Evolutionary conservation across 2,888 invertebrate species (phyloP).

Genomic region (Archips crataeganus): DNA sequence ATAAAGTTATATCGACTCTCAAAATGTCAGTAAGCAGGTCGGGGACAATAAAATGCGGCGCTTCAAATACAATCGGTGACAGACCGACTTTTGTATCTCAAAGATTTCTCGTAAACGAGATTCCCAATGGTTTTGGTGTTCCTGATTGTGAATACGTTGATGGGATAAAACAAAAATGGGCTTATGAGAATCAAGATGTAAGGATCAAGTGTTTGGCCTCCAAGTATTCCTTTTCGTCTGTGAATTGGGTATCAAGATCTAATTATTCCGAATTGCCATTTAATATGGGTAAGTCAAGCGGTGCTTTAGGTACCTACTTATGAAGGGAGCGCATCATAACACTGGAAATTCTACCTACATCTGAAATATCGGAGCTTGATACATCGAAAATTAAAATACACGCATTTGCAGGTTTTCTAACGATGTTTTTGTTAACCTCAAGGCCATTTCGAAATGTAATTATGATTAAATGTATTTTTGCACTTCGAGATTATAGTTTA

Average conservation of each 20-base stretch:
- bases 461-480: too few relatives aligned
- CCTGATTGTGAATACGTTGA: constrained; percentile 48
- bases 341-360: too few relatives aligned
- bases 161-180: constrained; percentile 56
- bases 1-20: constrained; percentile 57
- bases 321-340: too few relatives aligned
- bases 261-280: constrained; percentile 45
- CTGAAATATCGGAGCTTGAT: too few relatives aligned
- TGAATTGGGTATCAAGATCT: constrained; percentile 61
- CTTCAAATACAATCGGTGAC: constrained; percentile 41
- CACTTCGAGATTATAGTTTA: too few relatives aligned
- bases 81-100: constrained; percentile 41
- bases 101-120: constrained; percentile 65
- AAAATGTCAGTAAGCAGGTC: constrained; percentile 53
- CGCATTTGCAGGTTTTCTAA: too few relatives aligned
- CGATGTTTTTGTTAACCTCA: too few relatives aligned
- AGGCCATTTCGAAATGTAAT: too few relatives aligned
- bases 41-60: constrained; percentile 66
- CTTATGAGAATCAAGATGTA: constrained; percentile 59
- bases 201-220: constrained; percentile 68
- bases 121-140: constrained; percentile 69
- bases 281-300: constrained; percentile 51
- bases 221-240: constrained; percentile 61
- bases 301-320: not conserved
- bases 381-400: too few relatives aligned